Evolutionary conservation across 2,113 vertebrate genomes (phyloP).

Genomic region (Bucco capensis): DNA sequence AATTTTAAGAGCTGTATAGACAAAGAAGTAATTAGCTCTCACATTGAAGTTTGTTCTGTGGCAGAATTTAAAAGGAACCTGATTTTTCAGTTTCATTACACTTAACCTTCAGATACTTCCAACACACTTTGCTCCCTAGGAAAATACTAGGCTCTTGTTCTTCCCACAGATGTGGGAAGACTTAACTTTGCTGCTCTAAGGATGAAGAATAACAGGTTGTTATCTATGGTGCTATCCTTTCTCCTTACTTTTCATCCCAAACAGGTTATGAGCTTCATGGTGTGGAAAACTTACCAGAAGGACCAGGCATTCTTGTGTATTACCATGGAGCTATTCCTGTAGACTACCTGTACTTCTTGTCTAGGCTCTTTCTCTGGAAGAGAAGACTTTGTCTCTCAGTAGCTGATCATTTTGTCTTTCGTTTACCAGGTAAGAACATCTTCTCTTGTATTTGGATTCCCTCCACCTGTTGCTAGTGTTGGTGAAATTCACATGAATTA

Average conservation of each 20-base stretch:
- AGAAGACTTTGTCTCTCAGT: conserved; percentile 90
- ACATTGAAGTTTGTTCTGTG: background rate
- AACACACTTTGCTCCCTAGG: background rate
- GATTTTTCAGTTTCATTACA: background rate
- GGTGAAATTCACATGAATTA: background rate
- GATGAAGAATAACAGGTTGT: background rate
- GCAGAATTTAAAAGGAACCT: background rate
- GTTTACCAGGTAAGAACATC: conserved; percentile 72
- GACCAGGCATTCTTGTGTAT: conserved; percentile 90
- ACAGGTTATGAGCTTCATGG: conserved; percentile 80
- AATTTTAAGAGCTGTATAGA: background rate
- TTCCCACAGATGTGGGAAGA: background rate
- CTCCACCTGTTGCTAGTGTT: background rate
- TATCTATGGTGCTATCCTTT: background rate
- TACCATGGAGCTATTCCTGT: conserved; percentile 95
- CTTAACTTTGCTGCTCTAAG: background rate
- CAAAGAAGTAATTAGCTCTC: background rate
- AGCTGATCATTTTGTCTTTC: conserved; percentile 88
- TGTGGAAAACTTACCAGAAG: conserved; percentile 78
- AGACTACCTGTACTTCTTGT: conserved; percentile 94
- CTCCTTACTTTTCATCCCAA: conserved; percentile 31
- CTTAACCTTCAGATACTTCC: background rate
- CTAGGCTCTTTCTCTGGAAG: conserved; percentile 87
- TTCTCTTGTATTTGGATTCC: background rate
- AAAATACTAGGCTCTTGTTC: background rate